These are phyloP conservation scores for Cossypha niveicapilla DNA, from an alignment of 2,797 vertebrate species.

Conservation along the genomic window DNA sequence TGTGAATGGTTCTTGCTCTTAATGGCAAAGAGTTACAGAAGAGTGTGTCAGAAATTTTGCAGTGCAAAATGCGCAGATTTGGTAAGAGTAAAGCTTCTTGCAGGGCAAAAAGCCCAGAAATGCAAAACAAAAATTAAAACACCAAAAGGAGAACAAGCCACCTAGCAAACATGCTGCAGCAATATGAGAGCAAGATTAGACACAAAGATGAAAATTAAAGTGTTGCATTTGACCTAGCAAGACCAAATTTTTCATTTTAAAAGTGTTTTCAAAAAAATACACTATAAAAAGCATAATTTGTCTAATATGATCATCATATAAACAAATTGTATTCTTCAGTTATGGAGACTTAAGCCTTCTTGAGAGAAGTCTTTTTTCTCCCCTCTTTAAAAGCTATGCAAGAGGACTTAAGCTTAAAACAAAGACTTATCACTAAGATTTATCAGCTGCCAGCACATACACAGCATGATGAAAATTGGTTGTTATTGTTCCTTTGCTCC, in stretches of 20 bases:
- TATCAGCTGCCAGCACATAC: neutral
- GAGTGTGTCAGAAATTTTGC: conserved; percentile 54
- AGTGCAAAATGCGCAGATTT: conserved; percentile 53
- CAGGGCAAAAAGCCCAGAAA: conserved; percentile 59
- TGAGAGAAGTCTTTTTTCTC: neutral
- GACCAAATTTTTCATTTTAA: neutral
- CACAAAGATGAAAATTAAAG: conserved; percentile 18
- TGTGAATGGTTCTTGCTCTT: conserved; percentile 61
- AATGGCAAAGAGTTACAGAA: conserved; percentile 44
- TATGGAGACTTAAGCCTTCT: neutral
- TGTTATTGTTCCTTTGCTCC: neutral
- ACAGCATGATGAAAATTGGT: neutral
- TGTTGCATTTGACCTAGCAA: neutral
- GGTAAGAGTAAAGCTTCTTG: conserved; percentile 57
- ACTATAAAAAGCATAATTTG: neutral
- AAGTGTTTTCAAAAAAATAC: neutral
- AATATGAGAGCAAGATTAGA: conserved; percentile 39
- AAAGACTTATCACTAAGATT: neutral
- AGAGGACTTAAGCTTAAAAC: neutral
- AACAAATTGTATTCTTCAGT: neutral
- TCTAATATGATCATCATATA: neutral
- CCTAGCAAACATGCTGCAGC: conserved; percentile 76
- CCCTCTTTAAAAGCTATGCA: neutral
- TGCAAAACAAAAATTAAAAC: conserved; percentile 63
- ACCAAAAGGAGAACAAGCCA: conserved; percentile 70